Conservation (phyloP, 2,888 invertebrate genomes). For the Ctena decussata region DNA sequence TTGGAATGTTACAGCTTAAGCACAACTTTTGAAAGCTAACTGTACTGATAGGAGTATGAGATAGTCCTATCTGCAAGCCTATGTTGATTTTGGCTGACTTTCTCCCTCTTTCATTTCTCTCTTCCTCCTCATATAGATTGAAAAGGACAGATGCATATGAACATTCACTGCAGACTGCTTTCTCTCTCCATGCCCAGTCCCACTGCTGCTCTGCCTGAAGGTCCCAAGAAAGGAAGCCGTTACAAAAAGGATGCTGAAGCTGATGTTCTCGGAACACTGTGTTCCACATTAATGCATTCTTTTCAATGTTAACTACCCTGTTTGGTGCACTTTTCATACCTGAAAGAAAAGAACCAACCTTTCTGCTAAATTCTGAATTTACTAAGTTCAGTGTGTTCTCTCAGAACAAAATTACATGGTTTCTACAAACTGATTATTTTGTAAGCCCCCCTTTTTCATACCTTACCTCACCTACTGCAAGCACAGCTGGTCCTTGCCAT, state of each 20-base stretch:
- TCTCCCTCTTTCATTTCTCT: background rate
- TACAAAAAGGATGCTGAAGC: background rate
- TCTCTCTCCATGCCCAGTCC: background rate
- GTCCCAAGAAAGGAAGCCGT: background rate
- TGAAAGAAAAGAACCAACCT: background rate
- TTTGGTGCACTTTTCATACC: background rate
- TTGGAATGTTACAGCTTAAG: background rate
- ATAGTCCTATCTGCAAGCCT: background rate
- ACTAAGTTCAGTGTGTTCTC: too few relatives aligned
- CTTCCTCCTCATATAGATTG: background rate
- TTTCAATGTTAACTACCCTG: too few relatives aligned
- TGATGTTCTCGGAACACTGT: background rate
- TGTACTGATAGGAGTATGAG: background rate
- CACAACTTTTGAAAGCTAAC: background rate
- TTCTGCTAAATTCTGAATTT: too few relatives aligned
- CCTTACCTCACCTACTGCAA: too few relatives aligned
- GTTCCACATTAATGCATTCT: background rate
- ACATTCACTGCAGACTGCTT: too few relatives aligned
- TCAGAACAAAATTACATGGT: too few relatives aligned
- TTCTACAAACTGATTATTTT: too few relatives aligned
- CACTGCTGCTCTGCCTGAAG: background rate
- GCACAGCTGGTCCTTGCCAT: too few relatives aligned
- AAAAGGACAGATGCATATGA: too few relatives aligned
- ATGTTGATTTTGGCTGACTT: background rate
- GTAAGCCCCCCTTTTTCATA: too few relatives aligned